phyloP scores from a whole-genome alignment of 2,113 vertebrate species.

The Hydropotes inermis region DNA sequence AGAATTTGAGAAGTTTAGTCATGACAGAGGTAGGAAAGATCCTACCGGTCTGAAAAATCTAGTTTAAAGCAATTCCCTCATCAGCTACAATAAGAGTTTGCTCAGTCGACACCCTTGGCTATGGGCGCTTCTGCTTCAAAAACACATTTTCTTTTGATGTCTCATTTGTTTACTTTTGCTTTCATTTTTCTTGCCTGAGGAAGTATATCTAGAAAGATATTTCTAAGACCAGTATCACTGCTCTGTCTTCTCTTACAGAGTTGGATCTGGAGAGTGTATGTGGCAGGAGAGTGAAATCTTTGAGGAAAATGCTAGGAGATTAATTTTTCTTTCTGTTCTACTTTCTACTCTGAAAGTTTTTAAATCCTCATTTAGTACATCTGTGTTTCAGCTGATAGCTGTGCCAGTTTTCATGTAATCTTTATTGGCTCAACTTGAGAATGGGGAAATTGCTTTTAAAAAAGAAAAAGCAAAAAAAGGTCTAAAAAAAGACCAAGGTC shows the following conservation, averaged over 20 bases:
- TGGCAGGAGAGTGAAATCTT: constrained; percentile 94
- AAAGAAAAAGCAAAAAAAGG: constrained; percentile 76
- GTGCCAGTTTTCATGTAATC: constrained; percentile 93
- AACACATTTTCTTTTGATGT: neutral
- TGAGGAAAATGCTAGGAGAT: constrained; percentile 92
- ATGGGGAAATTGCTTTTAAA: constrained; percentile 93
- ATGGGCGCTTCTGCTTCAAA: neutral
- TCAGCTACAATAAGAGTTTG: neutral
- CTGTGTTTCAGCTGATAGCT: constrained; percentile 85
- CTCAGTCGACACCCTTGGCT: neutral
- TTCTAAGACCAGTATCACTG: neutral
- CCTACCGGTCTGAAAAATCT: neutral
- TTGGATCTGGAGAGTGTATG: constrained; percentile 90
- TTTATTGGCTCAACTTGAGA: constrained; percentile 91
- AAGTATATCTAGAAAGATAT: neutral
- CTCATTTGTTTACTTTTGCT: neutral
- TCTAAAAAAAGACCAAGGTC: constrained; percentile 54
- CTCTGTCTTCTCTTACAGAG: constrained; percentile 87
- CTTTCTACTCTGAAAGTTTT: constrained; percentile 90
- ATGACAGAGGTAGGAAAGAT: neutral
- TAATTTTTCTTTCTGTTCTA: constrained; percentile 84
- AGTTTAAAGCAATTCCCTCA: neutral
- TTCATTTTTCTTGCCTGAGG: neutral
- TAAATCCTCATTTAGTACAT: constrained; percentile 91
- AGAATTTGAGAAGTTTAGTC: neutral